Evolutionary conservation across 2,113 vertebrate species (phyloP).

Genomic region (Ginglymostoma cirratum): DNA sequence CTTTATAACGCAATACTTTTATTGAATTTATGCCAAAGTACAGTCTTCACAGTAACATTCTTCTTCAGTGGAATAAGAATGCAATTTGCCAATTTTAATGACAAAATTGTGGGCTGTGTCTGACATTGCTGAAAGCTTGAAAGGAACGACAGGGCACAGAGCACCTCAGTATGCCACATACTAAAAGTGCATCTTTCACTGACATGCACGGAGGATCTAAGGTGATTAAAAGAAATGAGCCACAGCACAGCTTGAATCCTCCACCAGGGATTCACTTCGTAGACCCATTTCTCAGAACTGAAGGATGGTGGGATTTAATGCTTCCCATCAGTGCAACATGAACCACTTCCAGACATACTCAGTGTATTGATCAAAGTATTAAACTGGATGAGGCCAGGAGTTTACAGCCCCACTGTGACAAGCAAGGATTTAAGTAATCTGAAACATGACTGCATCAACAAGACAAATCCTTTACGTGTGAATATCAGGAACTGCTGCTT

Average conservation of each 20-base stretch:
- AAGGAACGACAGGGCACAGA: background rate
- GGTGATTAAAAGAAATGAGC: background rate
- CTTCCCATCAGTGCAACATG: background rate
- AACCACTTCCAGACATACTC: slow-evolving; percentile 20
- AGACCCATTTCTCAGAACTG: slow-evolving; percentile 21
- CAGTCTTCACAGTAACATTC: background rate
- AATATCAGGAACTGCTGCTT: background rate
- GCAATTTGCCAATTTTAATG: background rate
- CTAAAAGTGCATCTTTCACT: background rate
- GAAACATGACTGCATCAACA: background rate
- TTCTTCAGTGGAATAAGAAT: background rate
- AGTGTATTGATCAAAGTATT: slow-evolving; percentile 2
- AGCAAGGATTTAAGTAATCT: slow-evolving; percentile 14
- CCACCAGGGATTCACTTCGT: background rate
- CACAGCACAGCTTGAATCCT: background rate
- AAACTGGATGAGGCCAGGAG: slow-evolving; percentile 6
- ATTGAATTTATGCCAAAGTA: background rate
- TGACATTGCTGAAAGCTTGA: background rate
- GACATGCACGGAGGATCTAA: background rate
- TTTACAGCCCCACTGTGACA: background rate
- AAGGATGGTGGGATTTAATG: background rate
- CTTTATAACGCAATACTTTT: background rate
- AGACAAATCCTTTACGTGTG: background rate
- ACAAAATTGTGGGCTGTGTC: background rate
- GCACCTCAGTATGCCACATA: background rate